phyloP scores from a whole-genome alignment of 2,888 invertebrate genomes.

The Syritta pipiens region DNA sequence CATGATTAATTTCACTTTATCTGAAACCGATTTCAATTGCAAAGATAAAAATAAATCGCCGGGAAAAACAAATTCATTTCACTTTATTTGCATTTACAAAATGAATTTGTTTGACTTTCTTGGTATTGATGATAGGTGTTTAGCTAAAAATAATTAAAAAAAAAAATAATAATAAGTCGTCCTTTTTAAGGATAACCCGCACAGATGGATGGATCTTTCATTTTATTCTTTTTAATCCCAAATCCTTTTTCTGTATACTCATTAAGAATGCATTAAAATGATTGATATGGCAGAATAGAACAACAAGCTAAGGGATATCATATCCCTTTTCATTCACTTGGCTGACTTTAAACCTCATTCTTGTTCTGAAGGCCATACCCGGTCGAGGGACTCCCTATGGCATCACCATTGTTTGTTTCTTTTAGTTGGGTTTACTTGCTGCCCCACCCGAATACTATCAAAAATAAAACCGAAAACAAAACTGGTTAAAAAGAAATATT shows the following conservation, averaged over 20 bases:
- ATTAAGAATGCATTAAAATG: conserved; percentile 35
- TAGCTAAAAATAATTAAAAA: conserved; percentile 17
- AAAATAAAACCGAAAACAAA: background rate
- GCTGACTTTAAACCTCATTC: conserved; percentile 21
- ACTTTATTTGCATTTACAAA: no score
- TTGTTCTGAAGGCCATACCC: background rate
- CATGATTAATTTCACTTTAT: background rate
- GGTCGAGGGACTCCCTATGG: no score
- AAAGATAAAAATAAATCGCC: no score
- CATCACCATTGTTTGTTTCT: conserved; percentile 3
- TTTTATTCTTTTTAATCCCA: background rate
- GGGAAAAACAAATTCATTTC: conserved; percentile 2
- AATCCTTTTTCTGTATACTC: conserved; percentile 16
- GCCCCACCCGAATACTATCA: background rate
- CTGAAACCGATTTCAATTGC: no score
- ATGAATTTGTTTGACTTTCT: conserved; percentile 6
- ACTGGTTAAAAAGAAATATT: conserved; percentile 3
- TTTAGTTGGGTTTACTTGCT: conserved; percentile 9
- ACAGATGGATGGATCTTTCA: conserved; percentile 5
- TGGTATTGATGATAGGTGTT: background rate
- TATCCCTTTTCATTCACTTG: conserved; percentile 1
- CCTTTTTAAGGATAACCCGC: conserved; percentile 11
- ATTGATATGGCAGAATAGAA: conserved; percentile 12
- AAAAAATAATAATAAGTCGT: background rate
- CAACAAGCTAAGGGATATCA: background rate